Base-by-base conservation (phyloP, 2,113 vertebrate genomes). In the Bolborhynchus lineola region DNA sequence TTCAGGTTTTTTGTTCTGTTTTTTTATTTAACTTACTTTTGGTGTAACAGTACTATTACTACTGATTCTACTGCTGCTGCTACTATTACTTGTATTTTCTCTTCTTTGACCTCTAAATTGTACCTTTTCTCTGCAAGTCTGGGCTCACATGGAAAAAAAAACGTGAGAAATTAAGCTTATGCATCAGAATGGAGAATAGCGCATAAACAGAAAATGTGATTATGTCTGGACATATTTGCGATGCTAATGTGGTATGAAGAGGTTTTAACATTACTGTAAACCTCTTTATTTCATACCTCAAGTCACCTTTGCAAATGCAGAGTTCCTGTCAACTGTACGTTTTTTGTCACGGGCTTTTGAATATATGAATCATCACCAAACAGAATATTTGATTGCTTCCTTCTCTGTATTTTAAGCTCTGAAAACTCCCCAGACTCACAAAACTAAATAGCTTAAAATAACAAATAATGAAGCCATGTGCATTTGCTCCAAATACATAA, bases 261-360 rank as follows among this genome's bases (percentile, higher is more conserved):
- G 17, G 7, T 6, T 64, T 33, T 28, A 91, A 72, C 21, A 35
- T 82, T 85, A 86, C 50, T 74, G 62, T 80, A 92, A 92, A 82
- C 18, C 5, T 59, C 25, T 80, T 72, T 70, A 90, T 88, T 95
- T 92, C 90, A 25, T 88, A 47, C 41, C 25, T 90, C 13, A 49
- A 86, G 53, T 96, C 82, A 96, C 78, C 94, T 94, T 95, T 90
- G 57, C 37, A 88, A 95, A 95, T 80, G 28, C 63, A 91, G 47
- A 85, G 62, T 79, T 95, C 44, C 81, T 94, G 47, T 89, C 52
- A 84, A 62, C 59, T 26, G 41, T 69, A 79, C 28, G 20, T 46
- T 82, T 93, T 96, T 89, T 91, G 31, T 87, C n/a, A 57, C 0
- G 10, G 14, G 67, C n/a, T 87, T 89, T 72, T 92, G 53, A 87